Evolutionary conservation across 1,140 invertebrate species (phyloP).

Genomic region (Diabrotica virgifera): DNA sequence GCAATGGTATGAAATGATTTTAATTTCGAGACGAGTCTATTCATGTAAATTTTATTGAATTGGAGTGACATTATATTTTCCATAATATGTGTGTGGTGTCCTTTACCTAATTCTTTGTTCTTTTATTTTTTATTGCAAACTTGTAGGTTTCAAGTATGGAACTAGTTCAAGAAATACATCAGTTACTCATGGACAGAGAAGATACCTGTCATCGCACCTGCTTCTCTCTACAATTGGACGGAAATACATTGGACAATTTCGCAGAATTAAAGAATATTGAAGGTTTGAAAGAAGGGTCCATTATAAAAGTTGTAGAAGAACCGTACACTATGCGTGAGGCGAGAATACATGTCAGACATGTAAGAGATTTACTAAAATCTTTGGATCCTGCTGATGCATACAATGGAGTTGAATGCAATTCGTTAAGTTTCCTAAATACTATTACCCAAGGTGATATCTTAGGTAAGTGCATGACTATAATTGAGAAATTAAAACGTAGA

Average conservation of each 20-base stretch:
- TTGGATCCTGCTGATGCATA: constrained; percentile 92
- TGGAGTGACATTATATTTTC: too few species aligned
- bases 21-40: too few species aligned
- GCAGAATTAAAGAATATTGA: constrained; percentile 96
- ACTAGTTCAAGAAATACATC: constrained; percentile 97
- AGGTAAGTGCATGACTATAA: constrained; percentile 43
- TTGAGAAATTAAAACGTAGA: too few species aligned
- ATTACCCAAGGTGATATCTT: constrained; percentile 86
- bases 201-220: constrained; percentile 97
- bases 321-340: constrained; percentile 98
- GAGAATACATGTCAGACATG: constrained; percentile 94
- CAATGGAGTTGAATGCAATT: constrained; percentile 92
- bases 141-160: constrained; percentile 92
- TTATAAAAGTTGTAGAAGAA: constrained; percentile 92
- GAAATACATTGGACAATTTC: constrained; percentile 93
- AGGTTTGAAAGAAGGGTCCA: constrained; percentile 89
- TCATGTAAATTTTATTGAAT: too few species aligned
- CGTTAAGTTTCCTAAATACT: constrained; percentile 93
- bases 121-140: constrained; percentile 8
- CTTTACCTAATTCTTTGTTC: too few species aligned
- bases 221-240: constrained; percentile 94
- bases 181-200: constrained; percentile 95
- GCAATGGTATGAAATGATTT: too few species aligned
- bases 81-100: too few species aligned
- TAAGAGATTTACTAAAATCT: constrained; percentile 92